phyloP scores from a whole-genome alignment of 2,797 vertebrate species.

The Tamandua tetradactyla region DNA sequence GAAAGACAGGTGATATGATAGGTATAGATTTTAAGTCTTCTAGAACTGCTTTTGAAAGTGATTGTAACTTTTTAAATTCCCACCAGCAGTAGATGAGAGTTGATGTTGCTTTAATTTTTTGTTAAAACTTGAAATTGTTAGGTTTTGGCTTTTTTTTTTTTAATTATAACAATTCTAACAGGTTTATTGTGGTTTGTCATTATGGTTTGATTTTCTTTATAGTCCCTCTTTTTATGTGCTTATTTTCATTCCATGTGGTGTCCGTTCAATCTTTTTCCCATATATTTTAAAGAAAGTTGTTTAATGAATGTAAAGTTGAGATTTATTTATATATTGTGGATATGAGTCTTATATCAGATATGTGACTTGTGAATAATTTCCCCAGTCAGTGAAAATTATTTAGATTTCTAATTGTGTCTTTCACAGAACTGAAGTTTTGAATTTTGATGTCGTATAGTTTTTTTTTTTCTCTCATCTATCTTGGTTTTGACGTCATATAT shows the following conservation, averaged over 20 bases:
- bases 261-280: too few relatives aligned
- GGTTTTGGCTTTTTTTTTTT: neutral
- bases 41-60: neutral
- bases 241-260: neutral
- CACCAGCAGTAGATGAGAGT: neutral
- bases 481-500: too few relatives aligned
- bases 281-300: too few relatives aligned
- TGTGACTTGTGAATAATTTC: too few relatives aligned
- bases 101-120: neutral
- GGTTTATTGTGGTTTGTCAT: neutral
- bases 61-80: neutral
- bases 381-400: too few relatives aligned
- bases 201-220: neutral
- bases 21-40: neutral
- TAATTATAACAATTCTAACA: neutral
- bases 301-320: too few relatives aligned
- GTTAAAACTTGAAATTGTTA: neutral
- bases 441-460: too few relatives aligned
- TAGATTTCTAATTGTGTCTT: too few relatives aligned
- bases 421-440: too few relatives aligned
- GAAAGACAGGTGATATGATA: neutral
- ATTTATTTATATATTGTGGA: too few relatives aligned
- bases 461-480: too few relatives aligned
- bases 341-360: too few relatives aligned
- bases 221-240: neutral